Percentiles rank a stretch among this genome's conserved stretches.
phyloP scores from a whole-genome alignment of 2,113 vertebrate genomes.

The Nanorana parkeri region DNA sequence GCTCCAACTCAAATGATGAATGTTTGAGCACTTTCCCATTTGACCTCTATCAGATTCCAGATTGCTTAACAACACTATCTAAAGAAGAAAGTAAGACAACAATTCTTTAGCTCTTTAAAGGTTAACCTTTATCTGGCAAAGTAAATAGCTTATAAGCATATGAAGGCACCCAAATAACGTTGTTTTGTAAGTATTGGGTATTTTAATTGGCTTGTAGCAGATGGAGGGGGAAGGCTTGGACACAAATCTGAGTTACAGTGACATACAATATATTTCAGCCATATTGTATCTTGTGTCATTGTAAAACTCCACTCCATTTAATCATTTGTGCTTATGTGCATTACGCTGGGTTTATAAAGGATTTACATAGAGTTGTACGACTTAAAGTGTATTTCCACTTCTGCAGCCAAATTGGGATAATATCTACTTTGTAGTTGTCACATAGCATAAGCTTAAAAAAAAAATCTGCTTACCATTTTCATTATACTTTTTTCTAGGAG shows the following conservation, averaged over 20 bases:
- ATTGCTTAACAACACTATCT: too few species aligned
- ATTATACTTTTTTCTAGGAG: too few species aligned
- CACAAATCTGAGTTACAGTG: constrained; percentile 34
- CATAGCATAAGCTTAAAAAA: too few species aligned
- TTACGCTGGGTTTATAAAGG: too few species aligned
- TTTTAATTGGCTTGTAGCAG: constrained; percentile 48
- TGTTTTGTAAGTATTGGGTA: constrained; percentile 30
- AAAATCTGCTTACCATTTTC: too few species aligned
- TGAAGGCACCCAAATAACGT: background rate
- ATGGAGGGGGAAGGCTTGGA: constrained; percentile 17
- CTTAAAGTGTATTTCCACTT: too few species aligned
- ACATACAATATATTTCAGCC: constrained; percentile 9
- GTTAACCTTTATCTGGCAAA: constrained; percentile 14
- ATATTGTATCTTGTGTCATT: constrained; percentile 20
- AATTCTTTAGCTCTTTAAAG: background rate
- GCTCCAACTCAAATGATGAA: background rate
- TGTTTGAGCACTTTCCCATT: background rate
- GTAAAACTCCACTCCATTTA: constrained; percentile 4
- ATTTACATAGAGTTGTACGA: too few species aligned
- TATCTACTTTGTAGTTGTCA: too few species aligned
- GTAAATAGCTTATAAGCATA: constrained; percentile 9
- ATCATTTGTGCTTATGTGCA: background rate
- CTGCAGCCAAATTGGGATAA: too few species aligned
- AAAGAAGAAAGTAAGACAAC: too few species aligned
- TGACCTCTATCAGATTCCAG: background rate